These are phyloP conservation scores for Zapus hudsonius DNA, from an alignment of 2,113 vertebrate genomes.

Conservation along the genomic window DNA sequence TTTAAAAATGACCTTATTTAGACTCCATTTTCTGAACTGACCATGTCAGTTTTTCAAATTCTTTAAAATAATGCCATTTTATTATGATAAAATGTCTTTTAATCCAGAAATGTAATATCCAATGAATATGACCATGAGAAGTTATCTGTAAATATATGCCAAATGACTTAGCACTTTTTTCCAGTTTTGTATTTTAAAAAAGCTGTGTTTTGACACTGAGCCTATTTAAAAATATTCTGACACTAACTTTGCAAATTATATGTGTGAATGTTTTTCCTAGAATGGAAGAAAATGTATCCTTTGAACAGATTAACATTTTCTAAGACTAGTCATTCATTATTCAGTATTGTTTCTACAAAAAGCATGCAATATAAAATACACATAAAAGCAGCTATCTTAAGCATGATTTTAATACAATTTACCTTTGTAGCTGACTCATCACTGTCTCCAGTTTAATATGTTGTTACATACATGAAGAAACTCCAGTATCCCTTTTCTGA, in stretches of 20 bases:
- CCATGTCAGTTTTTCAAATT: slow-evolving; percentile 69
- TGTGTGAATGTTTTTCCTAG: slow-evolving; percentile 61
- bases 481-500: slow-evolving; percentile 85
- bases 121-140: slow-evolving; percentile 78
- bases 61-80: slow-evolving; percentile 79
- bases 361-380: slow-evolving; percentile 85
- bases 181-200: slow-evolving; percentile 67
- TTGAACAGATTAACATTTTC: slow-evolving; percentile 73
- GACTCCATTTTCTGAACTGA: slow-evolving; percentile 72
- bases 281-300: slow-evolving; percentile 73
- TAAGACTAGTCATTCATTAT: slow-evolving; percentile 73
- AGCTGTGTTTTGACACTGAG: slow-evolving; percentile 73
- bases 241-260: slow-evolving; percentile 78
- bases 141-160: slow-evolving; percentile 78
- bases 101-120: slow-evolving; percentile 76
- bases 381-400: slow-evolving; percentile 84
- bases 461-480: slow-evolving; percentile 82
- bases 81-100: slow-evolving; percentile 79
- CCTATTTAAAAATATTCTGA: slow-evolving; percentile 74
- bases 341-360: slow-evolving; percentile 82
- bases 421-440: slow-evolving; percentile 82
- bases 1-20: slow-evolving; percentile 77
- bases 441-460: slow-evolving; percentile 79
- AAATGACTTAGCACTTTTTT: slow-evolving; percentile 74
- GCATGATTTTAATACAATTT: slow-evolving; percentile 77